Evolutionary conservation across 2,113 vertebrate genomes (phyloP).

Genomic region (Cercopithecus mona): DNA sequence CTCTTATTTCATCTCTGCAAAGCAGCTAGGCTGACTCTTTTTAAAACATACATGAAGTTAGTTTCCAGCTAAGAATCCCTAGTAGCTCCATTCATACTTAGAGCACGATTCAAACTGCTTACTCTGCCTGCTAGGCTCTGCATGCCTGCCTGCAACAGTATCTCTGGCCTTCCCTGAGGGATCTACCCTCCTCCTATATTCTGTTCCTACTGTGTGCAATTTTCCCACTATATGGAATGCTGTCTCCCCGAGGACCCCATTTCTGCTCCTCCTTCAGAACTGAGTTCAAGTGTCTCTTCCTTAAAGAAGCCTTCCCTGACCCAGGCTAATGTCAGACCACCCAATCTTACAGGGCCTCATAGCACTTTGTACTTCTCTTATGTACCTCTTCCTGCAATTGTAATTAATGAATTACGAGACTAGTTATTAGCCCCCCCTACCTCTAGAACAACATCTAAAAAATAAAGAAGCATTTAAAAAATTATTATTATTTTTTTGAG

Average conservation of each 20-base stretch:
- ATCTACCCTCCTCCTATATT: not conserved
- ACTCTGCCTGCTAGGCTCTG: not conserved
- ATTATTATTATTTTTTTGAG: too few relatives aligned
- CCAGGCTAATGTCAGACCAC: not conserved
- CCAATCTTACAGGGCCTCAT: not conserved
- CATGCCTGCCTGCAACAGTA: not conserved
- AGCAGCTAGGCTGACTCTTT: not conserved
- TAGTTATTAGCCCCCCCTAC: not conserved
- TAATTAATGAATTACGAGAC: slow-evolving; percentile 40
- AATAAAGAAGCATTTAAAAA: too few relatives aligned
- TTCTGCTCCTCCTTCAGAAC: slow-evolving; percentile 18
- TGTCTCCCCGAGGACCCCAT: not conserved
- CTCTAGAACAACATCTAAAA: not conserved
- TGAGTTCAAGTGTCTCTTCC: not conserved
- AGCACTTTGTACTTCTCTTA: not conserved
- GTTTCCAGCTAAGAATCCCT: not conserved
- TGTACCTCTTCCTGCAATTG: not conserved
- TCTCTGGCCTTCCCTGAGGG: not conserved
- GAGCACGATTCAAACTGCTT: not conserved
- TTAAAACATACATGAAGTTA: not conserved
- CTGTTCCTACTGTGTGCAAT: not conserved
- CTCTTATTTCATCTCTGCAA: not conserved
- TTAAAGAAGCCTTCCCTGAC: not conserved
- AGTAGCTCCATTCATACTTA: not conserved
- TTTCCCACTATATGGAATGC: not conserved